These are phyloP conservation scores for Matsumyia berberina DNA, from an alignment of 2,888 invertebrate species.

Conservation along the genomic window DNA sequence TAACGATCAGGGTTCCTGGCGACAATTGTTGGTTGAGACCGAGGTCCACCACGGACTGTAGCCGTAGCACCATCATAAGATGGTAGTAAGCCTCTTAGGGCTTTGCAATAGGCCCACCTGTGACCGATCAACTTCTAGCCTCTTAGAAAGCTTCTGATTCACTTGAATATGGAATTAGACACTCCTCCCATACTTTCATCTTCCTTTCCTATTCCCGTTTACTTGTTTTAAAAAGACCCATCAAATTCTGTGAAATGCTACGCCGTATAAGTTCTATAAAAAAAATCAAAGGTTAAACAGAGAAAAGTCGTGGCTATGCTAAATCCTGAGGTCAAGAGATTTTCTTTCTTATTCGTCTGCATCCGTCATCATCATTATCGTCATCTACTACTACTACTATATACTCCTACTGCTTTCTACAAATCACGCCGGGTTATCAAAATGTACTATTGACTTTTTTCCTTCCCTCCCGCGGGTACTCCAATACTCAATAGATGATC, in stretches of 20 bases:
- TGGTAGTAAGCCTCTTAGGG: too few relatives aligned
- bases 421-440: constrained; percentile 71
- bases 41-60: too few relatives aligned
- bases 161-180: too few relatives aligned
- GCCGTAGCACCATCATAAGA: too few relatives aligned
- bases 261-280: constrained; percentile 14
- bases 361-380: constrained; percentile 13
- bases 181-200: too few relatives aligned
- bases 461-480: constrained; percentile 82
- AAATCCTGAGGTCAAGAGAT: constrained; percentile 74
- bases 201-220: too few relatives aligned
- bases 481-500: constrained; percentile 87
- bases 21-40: too few relatives aligned
- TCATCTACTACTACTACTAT: constrained; percentile 27
- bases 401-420: constrained; percentile 52
- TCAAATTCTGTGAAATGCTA: constrained; percentile 47
- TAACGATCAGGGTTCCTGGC: too few relatives aligned
- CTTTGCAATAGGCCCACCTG: too few relatives aligned
- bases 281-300: constrained; percentile 36
- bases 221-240: constrained; percentile 17
- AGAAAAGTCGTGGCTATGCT: constrained; percentile 73
- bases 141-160: too few relatives aligned
- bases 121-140: too few relatives aligned
- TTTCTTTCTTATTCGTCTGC: constrained; percentile 41
- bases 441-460: constrained; percentile 83